Base-by-base conservation (phyloP, 2,797 vertebrate species). In the Melanotaenia maccullochi region DNA sequence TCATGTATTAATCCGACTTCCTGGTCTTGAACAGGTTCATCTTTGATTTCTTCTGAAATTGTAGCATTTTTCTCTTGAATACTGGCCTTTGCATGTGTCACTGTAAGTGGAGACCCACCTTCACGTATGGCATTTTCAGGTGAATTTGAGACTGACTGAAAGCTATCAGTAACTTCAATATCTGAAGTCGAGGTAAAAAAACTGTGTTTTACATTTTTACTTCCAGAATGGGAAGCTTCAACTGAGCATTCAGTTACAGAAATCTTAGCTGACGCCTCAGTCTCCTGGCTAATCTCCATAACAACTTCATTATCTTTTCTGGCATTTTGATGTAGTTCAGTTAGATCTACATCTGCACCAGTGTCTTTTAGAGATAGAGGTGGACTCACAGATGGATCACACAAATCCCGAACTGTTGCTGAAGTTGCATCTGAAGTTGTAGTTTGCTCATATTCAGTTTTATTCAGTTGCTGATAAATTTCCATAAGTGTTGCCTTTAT, bases 401-500 rank as follows among this genome's bases (percentile, higher is more conserved):
- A 42, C 59, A 54, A 64, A 64, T 28, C 62, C 52, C 88, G 81
- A 66, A 33, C 51, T 64, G 65, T 38, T 40, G 71, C 40, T 12
- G 59, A 72, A 65, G 42, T 32, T 73, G 30, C 25, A 73, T 35
- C 55, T 42, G 75, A 68, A 75, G 28, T 65, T 4, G n/a, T 25
- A 78, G 52, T 78, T 68, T 67, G 71, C 59, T 90, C 71, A 28
- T 69, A 22, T 61, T 76, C 79, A 16, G 54, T 65, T 73, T 64
- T 16, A 73, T 76, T 65, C 20, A 88, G 66, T 11, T 71, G 81
- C 60, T 79, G 63, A 69, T 87, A 84, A 75, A 89, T 36, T 42
- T 82, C 82, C 73, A 84, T 44, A 1, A 87, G 81, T 25, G 85
- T 85, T 58, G 74, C 68, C 35, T 83, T 87, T 20, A 89, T 68